phyloP scores from a whole-genome alignment of 2,888 invertebrate genomes.

The Halictus quadricinctus region DNA sequence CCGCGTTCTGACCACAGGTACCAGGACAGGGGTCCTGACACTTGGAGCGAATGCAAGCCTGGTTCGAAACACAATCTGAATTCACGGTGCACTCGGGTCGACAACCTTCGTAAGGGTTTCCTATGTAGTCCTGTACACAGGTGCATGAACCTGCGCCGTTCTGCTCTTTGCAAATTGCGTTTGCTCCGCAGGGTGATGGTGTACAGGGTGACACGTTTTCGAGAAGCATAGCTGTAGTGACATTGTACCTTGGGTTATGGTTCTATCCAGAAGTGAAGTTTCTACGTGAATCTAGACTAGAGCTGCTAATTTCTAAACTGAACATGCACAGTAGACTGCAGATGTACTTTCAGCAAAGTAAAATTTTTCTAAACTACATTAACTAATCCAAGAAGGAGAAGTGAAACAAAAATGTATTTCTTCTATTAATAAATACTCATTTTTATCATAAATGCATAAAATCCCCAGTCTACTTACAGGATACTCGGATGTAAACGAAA shows the following conservation, averaged over 20 bases:
- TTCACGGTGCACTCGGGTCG: constrained; percentile 82
- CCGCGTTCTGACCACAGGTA: constrained; percentile 84
- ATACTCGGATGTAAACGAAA: no score
- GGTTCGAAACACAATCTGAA: constrained; percentile 82
- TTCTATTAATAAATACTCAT: no score
- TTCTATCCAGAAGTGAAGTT: no score
- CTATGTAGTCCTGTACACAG: constrained; percentile 88
- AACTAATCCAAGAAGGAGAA: no score
- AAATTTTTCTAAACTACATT: no score
- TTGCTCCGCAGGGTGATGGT: constrained; percentile 90
- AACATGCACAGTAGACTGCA: no score
- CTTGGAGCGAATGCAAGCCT: constrained; percentile 83
- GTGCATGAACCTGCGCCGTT: constrained; percentile 90
- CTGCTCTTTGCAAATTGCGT: constrained; percentile 88
- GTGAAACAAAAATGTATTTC: no score
- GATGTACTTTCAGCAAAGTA: no score
- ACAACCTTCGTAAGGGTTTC: constrained; percentile 86
- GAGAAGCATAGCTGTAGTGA: constrained; percentile 49
- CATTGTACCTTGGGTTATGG: constrained; percentile 46
- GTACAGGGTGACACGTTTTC: constrained; percentile 84
- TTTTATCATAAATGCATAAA: no score
- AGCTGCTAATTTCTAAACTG: no score
- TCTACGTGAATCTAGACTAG: no score
- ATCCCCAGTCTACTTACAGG: no score
- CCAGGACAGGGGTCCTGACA: constrained; percentile 84